Base-by-base conservation (phyloP, 2,797 vertebrate genomes). In the Macroramphosus scolopax region DNA sequence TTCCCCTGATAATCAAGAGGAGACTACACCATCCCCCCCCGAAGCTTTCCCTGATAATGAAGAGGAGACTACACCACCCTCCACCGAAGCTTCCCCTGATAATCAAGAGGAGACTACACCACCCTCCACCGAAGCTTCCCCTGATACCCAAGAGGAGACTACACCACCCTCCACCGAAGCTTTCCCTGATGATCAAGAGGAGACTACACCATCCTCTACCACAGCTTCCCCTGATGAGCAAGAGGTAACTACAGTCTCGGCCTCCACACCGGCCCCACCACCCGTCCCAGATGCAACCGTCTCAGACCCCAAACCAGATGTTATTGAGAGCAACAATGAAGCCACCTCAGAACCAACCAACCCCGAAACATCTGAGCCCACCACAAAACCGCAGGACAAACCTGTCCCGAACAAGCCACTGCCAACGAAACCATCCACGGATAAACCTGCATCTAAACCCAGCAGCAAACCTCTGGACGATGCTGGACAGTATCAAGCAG, bases 401-500 rank as follows among this genome's bases (percentile, higher is more conserved):
- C 68, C 77, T n/a, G n/a, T n/a, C 4, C 68, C 73, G 3, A 2
- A 41, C 15, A 0, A 38, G 17, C 51, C 47, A 26, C 1, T 0
- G 2, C 51, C 58, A 13, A 22, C 28, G 16, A 64, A 62, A 78
- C 51, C 58, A 30, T 22, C 2, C 30, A 15, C 1, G 15, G 32
- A 6, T 39, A 70, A 74, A 51, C 65, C 81, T 7, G 37, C 16
- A 22, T n/a, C 50, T 30, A 56, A 59, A 59, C 67, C 78, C 14
- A 65, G 61, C 1, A 37, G 28, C 12, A 81, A 75, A n/a, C 71
- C 85, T n/a, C 28, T 28, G 16, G 58, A 77, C 0, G 25, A 67
- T 28, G 1, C 51, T 0, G 33, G 29, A 42, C 62, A 86, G 17
- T 88, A 71, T 17, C 88, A 89, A 68, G 72, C 75, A 68, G 90